Base-by-base conservation (phyloP, 2,888 invertebrate genomes). In the Philereme vetulata region DNA sequence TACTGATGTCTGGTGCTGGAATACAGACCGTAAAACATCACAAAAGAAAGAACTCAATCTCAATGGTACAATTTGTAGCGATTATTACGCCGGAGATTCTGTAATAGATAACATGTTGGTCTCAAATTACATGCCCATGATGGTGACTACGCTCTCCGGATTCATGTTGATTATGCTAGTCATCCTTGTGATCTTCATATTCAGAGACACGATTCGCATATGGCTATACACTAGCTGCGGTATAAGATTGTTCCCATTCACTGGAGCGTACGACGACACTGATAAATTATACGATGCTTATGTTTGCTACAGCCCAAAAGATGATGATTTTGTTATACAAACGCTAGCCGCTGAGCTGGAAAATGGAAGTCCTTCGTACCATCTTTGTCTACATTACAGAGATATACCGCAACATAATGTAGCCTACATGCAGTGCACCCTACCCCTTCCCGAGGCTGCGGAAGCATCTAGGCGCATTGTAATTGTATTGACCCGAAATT, bases 211-310 rank as follows among this genome's bases (percentile, higher is more conserved):
- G 61, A 95, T 97, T 70, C 94, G 97, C 74, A 95, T 97, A 81
- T 97, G 97, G 97, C 91, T 97, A 55, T 97, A 96, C 83, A 96
- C 96, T 68, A 95, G 95, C 74, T 97, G 97, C 85, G 97, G 97
- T 38, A 94, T 97, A 65, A 94, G 97, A 74, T 94, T 97, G 78
- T 96, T 96, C 85, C 93, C 95, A 71, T 95, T 95, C 72, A 93
- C 93, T 59, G 93, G 94, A 72, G 93, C 94, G 59, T 95, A 94
- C 85, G 97, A 96, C 82, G 96, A 97, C 84, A 94, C 95, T 78
- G 97, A 97, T 82, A 97, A 97, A 85, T 93, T 97, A 63, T 98
- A 97, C 92, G 98, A 98, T 89, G 98, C 97, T 70, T 98, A 98
- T 88, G 95, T 98, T 51, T 95, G 97, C 79, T 98, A 98, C 93